phyloP scores from a whole-genome alignment of 2,113 vertebrate genomes.

The Dissostichus mawsoni region DNA sequence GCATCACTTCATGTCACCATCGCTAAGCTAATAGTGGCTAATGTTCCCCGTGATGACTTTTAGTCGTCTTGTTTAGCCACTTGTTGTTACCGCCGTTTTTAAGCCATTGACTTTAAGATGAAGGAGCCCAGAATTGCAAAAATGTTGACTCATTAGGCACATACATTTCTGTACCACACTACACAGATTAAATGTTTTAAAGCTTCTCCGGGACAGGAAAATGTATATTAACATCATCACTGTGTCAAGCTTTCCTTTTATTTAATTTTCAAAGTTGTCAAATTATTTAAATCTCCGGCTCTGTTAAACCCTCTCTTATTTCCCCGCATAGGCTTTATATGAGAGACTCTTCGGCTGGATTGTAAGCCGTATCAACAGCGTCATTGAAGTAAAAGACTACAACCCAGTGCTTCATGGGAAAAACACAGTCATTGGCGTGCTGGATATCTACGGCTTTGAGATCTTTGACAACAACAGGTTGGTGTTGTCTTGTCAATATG shows the following conservation, averaged over 20 bases:
- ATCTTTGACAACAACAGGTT: conserved; percentile 96
- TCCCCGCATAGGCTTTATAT: conserved; percentile 88
- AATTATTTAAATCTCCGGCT: not conserved
- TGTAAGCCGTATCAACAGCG: conserved; percentile 87
- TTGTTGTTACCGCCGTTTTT: too few relatives aligned
- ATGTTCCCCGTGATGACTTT: too few relatives aligned
- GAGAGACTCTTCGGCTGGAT: conserved; percentile 95
- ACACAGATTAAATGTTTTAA: not conserved
- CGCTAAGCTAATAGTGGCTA: too few relatives aligned
- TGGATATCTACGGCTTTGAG: conserved; percentile 97
- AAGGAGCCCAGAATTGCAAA: too few relatives aligned
- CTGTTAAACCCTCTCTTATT: not conserved
- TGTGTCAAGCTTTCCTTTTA: not conserved
- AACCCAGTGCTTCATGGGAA: conserved; percentile 91
- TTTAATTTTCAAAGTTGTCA: conserved; percentile 26
- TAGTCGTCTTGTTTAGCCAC: too few relatives aligned
- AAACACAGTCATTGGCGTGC: conserved; percentile 93
- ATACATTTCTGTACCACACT: too few relatives aligned
- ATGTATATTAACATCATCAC: conserved; percentile 13
- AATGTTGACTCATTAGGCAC: too few relatives aligned
- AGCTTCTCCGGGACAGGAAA: not conserved
- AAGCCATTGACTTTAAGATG: too few relatives aligned
- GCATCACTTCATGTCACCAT: too few relatives aligned
- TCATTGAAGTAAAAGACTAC: conserved; percentile 89
- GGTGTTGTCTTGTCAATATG: not conserved